Evolutionary conservation across 1,140 invertebrate species (phyloP), one percentile per base, ranked within the genome.

Genomic region (Lepidurus packardi): DNA sequence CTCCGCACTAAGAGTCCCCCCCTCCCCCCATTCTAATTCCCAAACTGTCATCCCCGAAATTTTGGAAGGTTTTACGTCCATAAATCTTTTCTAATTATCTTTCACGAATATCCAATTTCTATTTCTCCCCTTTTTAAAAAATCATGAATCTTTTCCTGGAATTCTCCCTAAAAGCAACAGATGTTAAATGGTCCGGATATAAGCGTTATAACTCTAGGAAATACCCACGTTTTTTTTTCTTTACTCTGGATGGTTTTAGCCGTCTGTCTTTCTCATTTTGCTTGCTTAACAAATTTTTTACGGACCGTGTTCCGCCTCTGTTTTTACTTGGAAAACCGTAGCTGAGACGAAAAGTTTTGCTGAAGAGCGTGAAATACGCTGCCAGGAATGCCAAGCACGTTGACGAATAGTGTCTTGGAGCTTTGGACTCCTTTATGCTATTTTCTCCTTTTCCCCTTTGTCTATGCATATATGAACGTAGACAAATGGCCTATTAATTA

Each of bases 71-170:
- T 9, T 13, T 65, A n/a, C 53, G 5, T 7, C 53, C 53, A 65
- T 65, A 65, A 65, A 65, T 65, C 53, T 65, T 65, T 65, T 7
- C 9, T 65, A 65, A 65, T 65, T 65, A 21, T 65, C 16, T 65
- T 65, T 65, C 53, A 0, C 53, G 53, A 65, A 65, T 65, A 65
- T 65, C 53, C 53, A 21, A 65, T 65, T 65, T 65, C 13, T 21
- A 65, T 21, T 21, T 21, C 7, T 21, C 13, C 21, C 21, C 16
- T 21, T 65, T 65, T 65, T 65, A n/a, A 21, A n/a, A 47, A 47
- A 47, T 16, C 45, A 10, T 11, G 16, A 47, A 10, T 65, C 53
- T 13, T 65, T 65, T 65, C 53, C 53, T 65, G 53, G 53, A 65
- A 65, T 65, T 65, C 21, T 65, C 8, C 53, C 53, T n/a, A 65